Evolutionary conservation across 2,113 vertebrate genomes (phyloP).

Genomic region (Arizona elegans): DNA sequence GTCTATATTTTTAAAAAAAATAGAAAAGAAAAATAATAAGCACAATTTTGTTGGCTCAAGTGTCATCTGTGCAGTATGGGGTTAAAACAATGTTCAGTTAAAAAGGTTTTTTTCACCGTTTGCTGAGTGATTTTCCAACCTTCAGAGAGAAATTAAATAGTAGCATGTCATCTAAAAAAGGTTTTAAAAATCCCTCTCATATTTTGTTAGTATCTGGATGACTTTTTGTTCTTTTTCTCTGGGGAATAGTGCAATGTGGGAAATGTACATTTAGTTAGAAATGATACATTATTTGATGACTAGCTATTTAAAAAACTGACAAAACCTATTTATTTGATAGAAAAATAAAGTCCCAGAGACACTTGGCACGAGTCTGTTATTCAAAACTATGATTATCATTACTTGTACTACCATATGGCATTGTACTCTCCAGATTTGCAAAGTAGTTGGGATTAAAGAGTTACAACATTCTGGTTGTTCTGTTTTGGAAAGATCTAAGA

Average conservation of each 20-base stretch:
- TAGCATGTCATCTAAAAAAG: slow-evolving; percentile 19
- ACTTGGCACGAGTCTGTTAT: background rate
- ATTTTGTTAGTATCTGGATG: background rate
- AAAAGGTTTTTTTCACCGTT: background rate
- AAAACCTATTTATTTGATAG: background rate
- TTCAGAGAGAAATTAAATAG: slow-evolving; percentile 17
- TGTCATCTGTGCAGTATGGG: background rate
- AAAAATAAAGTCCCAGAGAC: slow-evolving; percentile 32
- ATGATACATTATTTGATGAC: background rate
- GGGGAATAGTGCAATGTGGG: background rate
- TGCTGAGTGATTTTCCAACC: slow-evolving; percentile 2
- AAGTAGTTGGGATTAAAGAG: slow-evolving; percentile 16
- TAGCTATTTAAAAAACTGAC: background rate
- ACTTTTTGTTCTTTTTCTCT: background rate
- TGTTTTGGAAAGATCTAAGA: slow-evolving; percentile 25
- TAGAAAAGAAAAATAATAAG: background rate
- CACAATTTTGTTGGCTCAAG: background rate
- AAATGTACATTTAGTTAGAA: background rate
- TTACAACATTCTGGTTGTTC: background rate
- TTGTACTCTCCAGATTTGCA: background rate
- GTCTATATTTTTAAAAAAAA: background rate
- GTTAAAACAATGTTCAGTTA: slow-evolving; percentile 13
- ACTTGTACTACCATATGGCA: slow-evolving; percentile 18
- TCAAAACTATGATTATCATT: slow-evolving; percentile 33
- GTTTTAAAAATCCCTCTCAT: background rate